A percentile compares a stretch with the other conserved stretches of the same genome.
These are phyloP conservation scores for Saxidomus purpurata DNA, from an alignment of 1,140 invertebrate genomes.

Conservation along the genomic window DNA sequence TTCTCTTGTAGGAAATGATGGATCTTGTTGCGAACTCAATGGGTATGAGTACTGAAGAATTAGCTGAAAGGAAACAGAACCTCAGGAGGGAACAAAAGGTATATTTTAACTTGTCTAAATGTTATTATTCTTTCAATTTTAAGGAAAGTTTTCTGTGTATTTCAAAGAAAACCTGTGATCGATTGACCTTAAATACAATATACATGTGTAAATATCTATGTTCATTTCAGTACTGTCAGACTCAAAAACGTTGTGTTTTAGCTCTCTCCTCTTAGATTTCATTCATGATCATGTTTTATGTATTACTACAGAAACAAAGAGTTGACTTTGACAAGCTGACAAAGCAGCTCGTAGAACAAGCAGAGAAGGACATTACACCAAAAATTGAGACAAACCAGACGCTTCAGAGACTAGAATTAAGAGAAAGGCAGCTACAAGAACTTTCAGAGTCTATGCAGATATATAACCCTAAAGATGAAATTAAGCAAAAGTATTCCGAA, in stretches of 20 bases:
- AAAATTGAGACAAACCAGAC: slow-evolving; percentile 80
- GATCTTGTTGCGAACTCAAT: slow-evolving; percentile 80
- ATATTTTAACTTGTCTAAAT: neutral
- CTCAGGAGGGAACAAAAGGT: slow-evolving; percentile 80
- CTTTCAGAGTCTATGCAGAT: slow-evolving; percentile 82
- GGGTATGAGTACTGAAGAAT: slow-evolving; percentile 76
- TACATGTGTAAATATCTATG: too few species aligned
- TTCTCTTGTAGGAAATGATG: slow-evolving; percentile 80
- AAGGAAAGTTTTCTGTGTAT: too few species aligned
- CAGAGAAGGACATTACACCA: slow-evolving; percentile 77
- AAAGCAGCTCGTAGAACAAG: slow-evolving; percentile 73
- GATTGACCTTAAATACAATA: too few species aligned
- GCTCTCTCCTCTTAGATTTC: too few species aligned
- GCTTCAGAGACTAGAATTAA: slow-evolving; percentile 78
- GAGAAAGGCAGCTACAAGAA: slow-evolving; percentile 82
- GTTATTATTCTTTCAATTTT: too few species aligned
- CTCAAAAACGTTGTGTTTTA: too few species aligned
- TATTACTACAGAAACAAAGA: slow-evolving; percentile 73
- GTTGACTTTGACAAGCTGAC: slow-evolving; percentile 83
- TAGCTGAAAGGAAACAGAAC: slow-evolving; percentile 76
- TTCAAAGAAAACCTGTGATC: too few species aligned
- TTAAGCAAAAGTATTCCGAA: slow-evolving; percentile 80
- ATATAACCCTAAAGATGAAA: slow-evolving; percentile 78
- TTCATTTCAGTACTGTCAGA: too few species aligned
- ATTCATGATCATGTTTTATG: neutral